phyloP scores from a whole-genome alignment of 2,797 vertebrate species.

The Enteromius unitaeniatus region DNA sequence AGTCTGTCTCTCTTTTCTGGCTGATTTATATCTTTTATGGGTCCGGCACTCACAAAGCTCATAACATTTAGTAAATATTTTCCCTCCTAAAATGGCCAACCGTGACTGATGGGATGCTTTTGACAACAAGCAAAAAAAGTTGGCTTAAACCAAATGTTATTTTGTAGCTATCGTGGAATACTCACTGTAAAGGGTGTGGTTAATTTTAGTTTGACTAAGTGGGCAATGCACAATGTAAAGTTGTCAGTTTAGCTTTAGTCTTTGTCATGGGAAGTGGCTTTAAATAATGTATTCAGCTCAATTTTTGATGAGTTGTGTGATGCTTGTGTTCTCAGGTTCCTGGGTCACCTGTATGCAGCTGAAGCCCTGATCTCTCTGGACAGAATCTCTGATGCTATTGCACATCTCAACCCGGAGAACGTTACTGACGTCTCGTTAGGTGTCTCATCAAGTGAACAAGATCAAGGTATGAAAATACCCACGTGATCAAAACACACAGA shows the following conservation, averaged over 20 bases:
- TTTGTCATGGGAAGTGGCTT: slow-evolving; percentile 18
- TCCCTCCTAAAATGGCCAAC: slow-evolving; percentile 7
- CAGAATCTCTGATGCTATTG: slow-evolving; percentile 97
- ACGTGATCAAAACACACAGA: not conserved
- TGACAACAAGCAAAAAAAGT: not conserved
- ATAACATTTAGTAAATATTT: slow-evolving; percentile 36
- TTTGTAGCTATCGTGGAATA: not conserved
- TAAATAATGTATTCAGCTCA: slow-evolving; percentile 17
- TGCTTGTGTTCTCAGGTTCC: slow-evolving; percentile 80
- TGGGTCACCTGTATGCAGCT: slow-evolving; percentile 96
- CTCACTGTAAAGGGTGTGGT: not conserved
- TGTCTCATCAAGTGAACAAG: slow-evolving; percentile 90
- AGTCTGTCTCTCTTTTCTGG: slow-evolving; percentile 66
- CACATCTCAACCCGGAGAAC: slow-evolving; percentile 96
- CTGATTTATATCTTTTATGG: slow-evolving; percentile 32
- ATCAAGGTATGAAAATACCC: slow-evolving; percentile 84
- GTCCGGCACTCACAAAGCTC: slow-evolving; percentile 3
- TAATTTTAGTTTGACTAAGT: not conserved
- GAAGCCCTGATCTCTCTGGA: slow-evolving; percentile 98
- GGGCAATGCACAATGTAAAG: not conserved
- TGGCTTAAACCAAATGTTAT: too few species aligned
- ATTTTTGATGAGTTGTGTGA: slow-evolving; percentile 29
- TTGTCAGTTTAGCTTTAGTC: slow-evolving; percentile 19
- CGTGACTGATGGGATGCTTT: slow-evolving; percentile 24
- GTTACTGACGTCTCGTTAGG: slow-evolving; percentile 95